These are phyloP conservation scores for Edolisoma coerulescens DNA, from an alignment of 2,113 vertebrate genomes.

Conservation along the genomic window DNA sequence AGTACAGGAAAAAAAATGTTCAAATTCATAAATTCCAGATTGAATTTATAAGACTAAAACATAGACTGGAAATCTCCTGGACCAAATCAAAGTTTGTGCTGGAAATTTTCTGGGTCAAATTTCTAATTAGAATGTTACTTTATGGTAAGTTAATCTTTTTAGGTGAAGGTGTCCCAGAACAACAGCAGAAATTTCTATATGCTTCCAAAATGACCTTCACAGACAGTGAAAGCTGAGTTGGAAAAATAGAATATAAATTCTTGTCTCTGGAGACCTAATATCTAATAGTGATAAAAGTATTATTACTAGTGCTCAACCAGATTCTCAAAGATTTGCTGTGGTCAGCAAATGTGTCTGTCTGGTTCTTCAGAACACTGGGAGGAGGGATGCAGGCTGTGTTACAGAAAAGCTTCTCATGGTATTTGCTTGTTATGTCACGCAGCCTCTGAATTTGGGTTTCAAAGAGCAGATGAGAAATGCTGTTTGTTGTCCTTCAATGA, in stretches of 20 bases:
- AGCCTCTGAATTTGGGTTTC: neutral
- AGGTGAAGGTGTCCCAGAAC: neutral
- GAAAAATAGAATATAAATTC: neutral
- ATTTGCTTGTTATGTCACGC: neutral
- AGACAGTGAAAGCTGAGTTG: neutral
- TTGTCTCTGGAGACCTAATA: neutral
- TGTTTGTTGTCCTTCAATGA: neutral
- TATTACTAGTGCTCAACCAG: neutral
- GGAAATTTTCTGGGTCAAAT: neutral
- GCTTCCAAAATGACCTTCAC: neutral
- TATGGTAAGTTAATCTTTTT: neutral
- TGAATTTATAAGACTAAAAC: neutral
- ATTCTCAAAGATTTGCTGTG: neutral
- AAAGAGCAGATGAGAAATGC: neutral
- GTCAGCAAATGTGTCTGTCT: neutral
- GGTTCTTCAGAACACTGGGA: neutral
- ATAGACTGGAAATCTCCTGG: neutral
- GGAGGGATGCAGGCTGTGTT: neutral
- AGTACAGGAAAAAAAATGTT: rapidly evolving
- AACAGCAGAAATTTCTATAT: neutral
- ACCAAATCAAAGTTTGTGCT: neutral
- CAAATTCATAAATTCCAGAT: neutral
- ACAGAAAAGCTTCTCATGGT: neutral
- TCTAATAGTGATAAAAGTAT: neutral
- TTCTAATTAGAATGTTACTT: neutral